Percentiles rank a stretch among this genome's conserved stretches.
Evolutionary conservation across 2,113 vertebrate species (phyloP).

Genomic region (Pomatorhinus ruficollis): DNA sequence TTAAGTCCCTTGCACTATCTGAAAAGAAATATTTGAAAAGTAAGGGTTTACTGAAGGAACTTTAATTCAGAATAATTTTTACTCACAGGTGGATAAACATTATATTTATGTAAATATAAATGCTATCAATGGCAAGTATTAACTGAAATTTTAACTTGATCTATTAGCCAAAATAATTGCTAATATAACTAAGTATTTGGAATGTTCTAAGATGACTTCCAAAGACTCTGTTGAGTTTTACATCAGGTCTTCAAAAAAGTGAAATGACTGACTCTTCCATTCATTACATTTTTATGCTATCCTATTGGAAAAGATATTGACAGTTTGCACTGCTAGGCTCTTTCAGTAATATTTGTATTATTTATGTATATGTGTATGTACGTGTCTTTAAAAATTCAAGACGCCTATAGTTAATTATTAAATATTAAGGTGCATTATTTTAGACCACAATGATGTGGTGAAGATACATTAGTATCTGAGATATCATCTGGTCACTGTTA

Average conservation of each 20-base stretch:
- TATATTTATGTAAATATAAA: not conserved
- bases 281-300: not conserved
- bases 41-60: not conserved
- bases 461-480: not conserved
- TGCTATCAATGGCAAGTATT: not conserved
- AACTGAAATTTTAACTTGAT: not conserved
- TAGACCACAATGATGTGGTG: not conserved
- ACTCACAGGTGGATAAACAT: not conserved
- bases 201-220: not conserved
- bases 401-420: slow-evolving; percentile 31
- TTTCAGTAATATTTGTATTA: not conserved
- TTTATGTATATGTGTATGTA: not conserved
- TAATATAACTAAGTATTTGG: not conserved
- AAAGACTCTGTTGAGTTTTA: not conserved
- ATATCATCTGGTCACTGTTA: not conserved
- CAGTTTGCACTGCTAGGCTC: not conserved
- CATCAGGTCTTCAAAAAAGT: not conserved
- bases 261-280: not conserved
- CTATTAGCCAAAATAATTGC: not conserved
- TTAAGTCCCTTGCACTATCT: not conserved
- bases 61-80: not conserved
- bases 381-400: slow-evolving; percentile 16
- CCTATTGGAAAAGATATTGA: not conserved
- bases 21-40: not conserved
- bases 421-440: not conserved